Conservation (phyloP, 2,888 invertebrate species). For the Leptopterna dolabrata region DNA sequence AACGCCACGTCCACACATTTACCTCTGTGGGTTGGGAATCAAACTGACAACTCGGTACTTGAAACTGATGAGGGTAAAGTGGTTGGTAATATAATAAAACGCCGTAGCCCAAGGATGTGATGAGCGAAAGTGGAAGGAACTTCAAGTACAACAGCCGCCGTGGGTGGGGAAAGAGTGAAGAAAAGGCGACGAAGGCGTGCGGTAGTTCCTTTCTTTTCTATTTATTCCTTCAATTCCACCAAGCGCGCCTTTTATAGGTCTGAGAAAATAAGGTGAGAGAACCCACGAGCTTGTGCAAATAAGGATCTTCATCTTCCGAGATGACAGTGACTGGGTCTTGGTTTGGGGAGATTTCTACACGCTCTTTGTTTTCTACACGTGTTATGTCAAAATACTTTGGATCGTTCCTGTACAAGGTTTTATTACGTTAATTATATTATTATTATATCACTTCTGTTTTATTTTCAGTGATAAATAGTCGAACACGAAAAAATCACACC, state of each 20-base stretch:
- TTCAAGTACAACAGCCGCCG: background rate
- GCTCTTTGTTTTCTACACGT: no score
- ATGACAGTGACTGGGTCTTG: background rate
- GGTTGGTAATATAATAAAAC: background rate
- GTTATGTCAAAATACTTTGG: no score
- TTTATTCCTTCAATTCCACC: constrained; percentile 3
- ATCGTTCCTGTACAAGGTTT: no score
- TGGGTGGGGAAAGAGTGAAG: background rate
- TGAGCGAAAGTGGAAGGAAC: background rate
- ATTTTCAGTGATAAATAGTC: no score
- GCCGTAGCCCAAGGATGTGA: background rate
- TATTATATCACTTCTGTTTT: no score
- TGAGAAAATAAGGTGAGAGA: background rate
- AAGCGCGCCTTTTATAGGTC: background rate
- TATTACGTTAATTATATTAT: no score
- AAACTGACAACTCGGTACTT: background rate
- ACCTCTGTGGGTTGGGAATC: no score
- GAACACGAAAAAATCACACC: no score
- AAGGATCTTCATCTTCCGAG: background rate
- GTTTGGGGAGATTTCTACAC: background rate
- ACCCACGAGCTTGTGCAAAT: background rate
- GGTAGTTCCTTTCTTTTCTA: background rate
- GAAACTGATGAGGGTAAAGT: background rate
- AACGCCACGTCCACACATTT: no score
- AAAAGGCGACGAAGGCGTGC: background rate